Percentiles rank a stretch among this genome's conserved stretches.
These are phyloP conservation scores for Thunnus maccoyii DNA, from an alignment of 2,113 vertebrate genomes.

Conservation along the genomic window DNA sequence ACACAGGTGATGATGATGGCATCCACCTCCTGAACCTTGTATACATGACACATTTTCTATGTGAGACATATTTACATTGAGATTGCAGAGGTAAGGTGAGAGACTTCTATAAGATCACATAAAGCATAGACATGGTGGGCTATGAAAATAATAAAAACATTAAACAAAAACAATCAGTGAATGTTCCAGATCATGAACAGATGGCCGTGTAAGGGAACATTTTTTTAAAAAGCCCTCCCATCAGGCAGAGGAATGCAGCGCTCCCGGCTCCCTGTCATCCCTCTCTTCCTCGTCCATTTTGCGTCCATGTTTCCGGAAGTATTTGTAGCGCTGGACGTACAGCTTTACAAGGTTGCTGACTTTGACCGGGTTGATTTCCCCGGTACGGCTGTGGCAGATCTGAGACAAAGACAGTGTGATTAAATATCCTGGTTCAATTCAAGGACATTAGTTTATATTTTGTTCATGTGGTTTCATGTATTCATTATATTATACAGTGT, in stretches of 20 bases:
- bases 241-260: constrained; percentile 78
- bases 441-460: background rate
- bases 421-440: background rate
- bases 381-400: constrained; percentile 96
- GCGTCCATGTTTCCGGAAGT: constrained; percentile 93
- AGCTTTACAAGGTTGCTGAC: constrained; percentile 94
- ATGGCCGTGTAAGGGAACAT: background rate
- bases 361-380: constrained; percentile 95
- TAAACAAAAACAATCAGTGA: constrained; percentile 11
- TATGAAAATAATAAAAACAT: constrained; percentile 43
- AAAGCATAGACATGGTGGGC: constrained; percentile 26
- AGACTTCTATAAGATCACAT: constrained; percentile 21
- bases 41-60: constrained; percentile 54
- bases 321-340: constrained; percentile 95
- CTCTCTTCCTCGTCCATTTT: constrained; percentile 90
- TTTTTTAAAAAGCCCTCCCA: constrained; percentile 22
- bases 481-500: background rate
- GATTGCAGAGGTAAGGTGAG: constrained; percentile 34
- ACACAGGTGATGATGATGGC: constrained; percentile 19
- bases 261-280: constrained; percentile 78
- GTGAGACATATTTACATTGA: constrained; percentile 78
- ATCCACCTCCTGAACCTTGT: constrained; percentile 21
- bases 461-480: background rate
- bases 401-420: constrained; percentile 59
- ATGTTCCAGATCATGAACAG: constrained; percentile 28